Conservation (phyloP, 2,113 vertebrate genomes). For the Oxygymnocypris stewartii region DNA sequence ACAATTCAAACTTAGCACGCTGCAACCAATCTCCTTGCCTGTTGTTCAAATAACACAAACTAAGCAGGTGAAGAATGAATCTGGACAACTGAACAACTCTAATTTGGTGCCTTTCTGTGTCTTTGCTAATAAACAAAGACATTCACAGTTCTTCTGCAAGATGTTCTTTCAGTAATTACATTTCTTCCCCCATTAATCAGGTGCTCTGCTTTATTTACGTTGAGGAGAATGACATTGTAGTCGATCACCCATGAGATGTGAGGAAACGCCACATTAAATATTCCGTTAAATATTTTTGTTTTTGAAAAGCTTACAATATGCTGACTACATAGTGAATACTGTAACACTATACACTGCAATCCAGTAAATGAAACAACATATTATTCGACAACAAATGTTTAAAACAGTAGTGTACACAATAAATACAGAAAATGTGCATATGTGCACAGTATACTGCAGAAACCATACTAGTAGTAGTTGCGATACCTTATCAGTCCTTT, state of each 20-base stretch:
- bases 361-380: background rate
- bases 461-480: background rate
- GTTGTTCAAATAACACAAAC: background rate
- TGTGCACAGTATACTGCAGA: background rate
- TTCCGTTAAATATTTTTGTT: background rate
- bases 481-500: conserved; percentile 29
- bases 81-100: background rate
- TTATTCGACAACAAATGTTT: background rate
- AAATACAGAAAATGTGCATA: background rate
- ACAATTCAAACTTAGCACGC: background rate
- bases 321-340: background rate
- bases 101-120: background rate
- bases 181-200: conserved; percentile 23
- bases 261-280: background rate
- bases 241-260: background rate
- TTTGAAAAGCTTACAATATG: background rate
- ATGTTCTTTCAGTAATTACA: conserved; percentile 12
- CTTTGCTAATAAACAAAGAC: conserved; percentile 38
- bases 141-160: background rate
- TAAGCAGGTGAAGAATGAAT: background rate
- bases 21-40: background rate
- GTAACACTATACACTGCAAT: background rate
- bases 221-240: background rate
- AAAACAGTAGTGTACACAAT: background rate
- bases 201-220: background rate